A percentile compares a stretch with the other conserved stretches of the same genome.
Evolutionary conservation across 1,140 invertebrate genomes (phyloP).

Genomic region (Drosophila ananassae): DNA sequence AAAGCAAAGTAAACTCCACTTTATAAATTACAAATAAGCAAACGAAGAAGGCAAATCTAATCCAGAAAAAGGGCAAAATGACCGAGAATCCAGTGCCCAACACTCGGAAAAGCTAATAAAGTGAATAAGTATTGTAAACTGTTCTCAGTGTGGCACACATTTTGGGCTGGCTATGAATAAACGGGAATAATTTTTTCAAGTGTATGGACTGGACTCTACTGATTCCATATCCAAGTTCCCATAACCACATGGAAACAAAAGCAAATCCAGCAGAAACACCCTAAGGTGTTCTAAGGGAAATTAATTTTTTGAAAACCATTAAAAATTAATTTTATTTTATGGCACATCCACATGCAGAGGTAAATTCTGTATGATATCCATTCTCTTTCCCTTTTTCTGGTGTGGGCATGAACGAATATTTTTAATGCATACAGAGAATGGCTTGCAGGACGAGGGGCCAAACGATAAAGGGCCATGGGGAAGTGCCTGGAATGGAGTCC

Average conservation of each 20-base stretch:
- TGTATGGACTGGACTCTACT: slow-evolving; percentile 3
- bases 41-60: slow-evolving; percentile 35
- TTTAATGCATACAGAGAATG: slow-evolving; percentile 70
- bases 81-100: background rate
- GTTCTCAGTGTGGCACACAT: background rate
- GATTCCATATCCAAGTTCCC: slow-evolving; percentile 11
- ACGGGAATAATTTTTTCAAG: background rate
- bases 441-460: slow-evolving; percentile 5
- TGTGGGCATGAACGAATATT: slow-evolving; percentile 65
- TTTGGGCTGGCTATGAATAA: background rate
- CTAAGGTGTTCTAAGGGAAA: slow-evolving; percentile 66
- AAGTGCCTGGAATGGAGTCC: slow-evolving; percentile 48
- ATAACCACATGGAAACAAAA: slow-evolving; percentile 21
- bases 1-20: slow-evolving; percentile 66
- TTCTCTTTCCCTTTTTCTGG: slow-evolving; percentile 17
- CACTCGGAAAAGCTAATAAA: background rate
- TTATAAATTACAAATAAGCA: slow-evolving; percentile 82
- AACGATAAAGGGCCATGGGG: slow-evolving; percentile 8
- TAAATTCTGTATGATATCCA: slow-evolving; percentile 53
- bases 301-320: slow-evolving; percentile 80
- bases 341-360: slow-evolving; percentile 29
- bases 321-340: slow-evolving; percentile 81
- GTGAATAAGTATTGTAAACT: background rate
- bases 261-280: slow-evolving; percentile 53
- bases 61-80: slow-evolving; percentile 24